phyloP scores from a whole-genome alignment of 2,888 invertebrate species.

The Copidosoma aretas region DNA sequence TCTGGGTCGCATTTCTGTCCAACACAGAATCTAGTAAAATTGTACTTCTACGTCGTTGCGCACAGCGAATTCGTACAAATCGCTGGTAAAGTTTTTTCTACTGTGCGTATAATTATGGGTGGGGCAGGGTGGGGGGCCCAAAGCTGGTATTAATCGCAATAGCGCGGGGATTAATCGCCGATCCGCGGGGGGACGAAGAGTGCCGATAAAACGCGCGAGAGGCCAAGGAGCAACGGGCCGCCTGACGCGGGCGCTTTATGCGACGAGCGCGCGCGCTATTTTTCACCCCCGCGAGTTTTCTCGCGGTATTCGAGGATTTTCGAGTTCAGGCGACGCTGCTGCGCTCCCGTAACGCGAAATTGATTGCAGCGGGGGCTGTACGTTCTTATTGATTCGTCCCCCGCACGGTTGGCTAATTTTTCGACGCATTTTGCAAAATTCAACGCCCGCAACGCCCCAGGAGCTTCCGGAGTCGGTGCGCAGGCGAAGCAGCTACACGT shows the following conservation, averaged over 20 bases:
- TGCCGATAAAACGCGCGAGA: constrained; percentile 33
- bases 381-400: background rate
- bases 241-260: too few relatives aligned
- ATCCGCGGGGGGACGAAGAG: constrained; percentile 17
- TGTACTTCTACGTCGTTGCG: too few relatives aligned
- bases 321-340: too few relatives aligned
- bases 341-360: background rate
- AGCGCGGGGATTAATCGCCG: background rate
- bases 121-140: too few relatives aligned
- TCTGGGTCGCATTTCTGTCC: too few relatives aligned
- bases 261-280: background rate
- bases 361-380: background rate
- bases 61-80: too few relatives aligned
- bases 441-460: constrained; percentile 16
- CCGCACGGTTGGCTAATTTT: too few relatives aligned
- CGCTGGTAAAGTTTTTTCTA: too few relatives aligned
- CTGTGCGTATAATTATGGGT: too few relatives aligned
- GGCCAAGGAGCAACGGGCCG: too few relatives aligned
- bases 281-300: background rate
- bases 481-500: constrained; percentile 49
- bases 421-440: background rate
- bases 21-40: too few relatives aligned
- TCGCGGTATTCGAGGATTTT: background rate
- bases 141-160: too few relatives aligned
- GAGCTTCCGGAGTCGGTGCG: constrained; percentile 46